These are phyloP conservation scores for Pterocles burchelli DNA, from an alignment of 2,113 vertebrate species.

Conservation along the genomic window DNA sequence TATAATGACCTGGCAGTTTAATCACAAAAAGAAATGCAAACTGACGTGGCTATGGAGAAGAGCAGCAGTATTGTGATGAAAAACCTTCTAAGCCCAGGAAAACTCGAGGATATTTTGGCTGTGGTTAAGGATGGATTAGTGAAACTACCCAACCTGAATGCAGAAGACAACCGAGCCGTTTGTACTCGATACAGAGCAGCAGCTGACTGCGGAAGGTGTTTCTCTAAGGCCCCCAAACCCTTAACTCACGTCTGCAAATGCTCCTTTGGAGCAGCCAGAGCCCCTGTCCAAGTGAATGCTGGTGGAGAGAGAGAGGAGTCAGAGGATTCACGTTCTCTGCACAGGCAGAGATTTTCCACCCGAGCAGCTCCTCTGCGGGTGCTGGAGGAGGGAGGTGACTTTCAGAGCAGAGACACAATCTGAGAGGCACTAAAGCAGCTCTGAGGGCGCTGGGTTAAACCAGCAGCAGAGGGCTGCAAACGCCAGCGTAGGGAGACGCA, in stretches of 20 bases:
- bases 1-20: neutral
- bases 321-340: too few species aligned
- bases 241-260: neutral
- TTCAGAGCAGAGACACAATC: neutral
- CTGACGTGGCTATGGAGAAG: neutral
- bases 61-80: neutral
- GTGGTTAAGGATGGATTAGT: neutral
- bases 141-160: neutral
- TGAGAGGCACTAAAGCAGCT: neutral
- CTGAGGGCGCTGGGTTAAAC: neutral
- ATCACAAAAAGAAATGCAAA: neutral
- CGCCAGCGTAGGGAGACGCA: neutral
- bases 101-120: neutral
- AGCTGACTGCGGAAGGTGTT: accelerated
- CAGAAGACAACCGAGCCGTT: neutral
- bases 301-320: neutral
- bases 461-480: neutral
- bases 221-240: neutral
- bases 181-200: neutral
- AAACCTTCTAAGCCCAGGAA: too few species aligned
- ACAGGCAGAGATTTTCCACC: neutral
- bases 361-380: neutral
- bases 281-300: too few species aligned
- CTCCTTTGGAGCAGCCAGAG: neutral
- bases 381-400: neutral